Base-by-base conservation (phyloP, 2,797 vertebrate species). In the Calcarius lapponicus region DNA sequence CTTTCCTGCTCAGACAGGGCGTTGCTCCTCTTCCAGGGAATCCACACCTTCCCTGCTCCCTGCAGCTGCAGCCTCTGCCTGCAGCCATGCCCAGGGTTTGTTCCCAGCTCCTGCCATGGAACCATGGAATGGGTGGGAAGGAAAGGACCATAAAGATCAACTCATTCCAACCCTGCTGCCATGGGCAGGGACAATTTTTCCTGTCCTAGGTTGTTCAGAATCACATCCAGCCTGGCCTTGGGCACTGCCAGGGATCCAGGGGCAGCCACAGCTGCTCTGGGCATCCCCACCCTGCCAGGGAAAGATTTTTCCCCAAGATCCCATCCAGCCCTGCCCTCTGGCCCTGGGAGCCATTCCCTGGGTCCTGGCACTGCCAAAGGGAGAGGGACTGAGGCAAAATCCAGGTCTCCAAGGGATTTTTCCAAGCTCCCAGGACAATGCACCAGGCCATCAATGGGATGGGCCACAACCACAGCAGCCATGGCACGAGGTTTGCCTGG, bases 81-180 rank as follows among this genome's bases (percentile, higher is more conserved):
- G 57, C 24, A 28, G 34, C 34, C 10, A 2, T 58, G 57, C 34
- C 57, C 34, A 28, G 69, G 24, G 48, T 65, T 72, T 54, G 13
- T 36, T 86, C 57, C 71, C 60, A 60, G 26, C 36, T 73, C 64
- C 34, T 21, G 31, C 53, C 34, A 25, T 3, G 22, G 26, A 15
- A 48, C 19, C 34, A 3, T 8, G 24, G 62, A 74, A 54, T 34
- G 70, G 47, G 7, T 54, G 40, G 54, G 15, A 28, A 18, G 31
- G 25, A 53, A 7, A 8, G 45, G 29, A 18, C 0, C 2, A 1
- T 7, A 12, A 65, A 29, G 7, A 10, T 38, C 40, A 11, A 0
- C 22, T 22, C 8, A 0, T 65, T n/a, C n/a, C n/a, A 18, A 17
- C 10, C 21, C 19, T 3, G 0, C 19, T 65, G 58, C 3, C 31